A percentile compares a stretch with the other conserved stretches of the same genome.
Evolutionary conservation across 2,797 vertebrate genomes (phyloP).

Genomic region (Telmatherina bonti): DNA sequence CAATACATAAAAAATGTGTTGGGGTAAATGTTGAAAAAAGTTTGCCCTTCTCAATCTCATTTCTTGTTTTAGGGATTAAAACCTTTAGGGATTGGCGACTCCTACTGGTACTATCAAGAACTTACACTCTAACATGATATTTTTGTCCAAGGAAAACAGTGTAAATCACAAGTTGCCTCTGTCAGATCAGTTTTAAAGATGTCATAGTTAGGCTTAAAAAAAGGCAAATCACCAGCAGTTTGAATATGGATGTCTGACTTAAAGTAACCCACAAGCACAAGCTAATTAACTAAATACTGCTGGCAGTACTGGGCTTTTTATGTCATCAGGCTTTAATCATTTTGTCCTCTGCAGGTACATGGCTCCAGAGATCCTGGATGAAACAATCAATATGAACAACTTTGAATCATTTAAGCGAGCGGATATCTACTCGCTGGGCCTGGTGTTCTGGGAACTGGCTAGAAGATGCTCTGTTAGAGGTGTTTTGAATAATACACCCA

Average conservation of each 20-base stretch:
- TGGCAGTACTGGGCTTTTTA: slow-evolving; percentile 14
- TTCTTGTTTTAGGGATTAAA: neutral
- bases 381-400: slow-evolving; percentile 89
- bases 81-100: slow-evolving; percentile 10
- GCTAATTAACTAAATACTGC: slow-evolving; percentile 17
- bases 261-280: neutral
- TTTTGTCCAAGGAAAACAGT: neutral
- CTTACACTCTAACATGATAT: neutral
- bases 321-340: slow-evolving; percentile 64
- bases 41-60: too few relatives aligned
- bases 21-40: slow-evolving; percentile 9
- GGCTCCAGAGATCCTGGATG: slow-evolving; percentile 97
- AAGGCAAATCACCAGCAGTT: neutral
- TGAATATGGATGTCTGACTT: neutral
- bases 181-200: neutral
- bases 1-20: neutral
- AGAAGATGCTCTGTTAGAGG: slow-evolving; percentile 92
- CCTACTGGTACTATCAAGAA: slow-evolving; percentile 4
- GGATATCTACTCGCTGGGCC: slow-evolving; percentile 94
- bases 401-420: slow-evolving; percentile 97
- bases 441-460: slow-evolving; percentile 97
- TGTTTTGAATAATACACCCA: slow-evolving; percentile 60
- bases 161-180: neutral
- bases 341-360: slow-evolving; percentile 90
- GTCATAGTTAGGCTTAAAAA: neutral